A percentile compares a stretch with the other conserved stretches of the same genome.
These are phyloP conservation scores for Eurytoma californica DNA, from an alignment of 2,888 invertebrate species.

Conservation along the genomic window DNA sequence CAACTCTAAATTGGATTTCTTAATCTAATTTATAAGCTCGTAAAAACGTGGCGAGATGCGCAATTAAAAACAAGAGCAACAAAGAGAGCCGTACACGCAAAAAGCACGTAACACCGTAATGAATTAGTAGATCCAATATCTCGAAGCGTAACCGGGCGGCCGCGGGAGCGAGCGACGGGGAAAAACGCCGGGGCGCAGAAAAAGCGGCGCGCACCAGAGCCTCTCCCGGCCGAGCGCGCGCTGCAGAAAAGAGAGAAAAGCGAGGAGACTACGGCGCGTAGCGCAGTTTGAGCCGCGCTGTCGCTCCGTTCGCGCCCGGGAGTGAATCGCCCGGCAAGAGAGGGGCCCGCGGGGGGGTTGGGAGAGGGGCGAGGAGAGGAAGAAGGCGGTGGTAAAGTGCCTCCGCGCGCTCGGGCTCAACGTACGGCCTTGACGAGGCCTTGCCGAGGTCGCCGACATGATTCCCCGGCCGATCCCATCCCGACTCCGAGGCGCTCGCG, in stretches of 20 bases:
- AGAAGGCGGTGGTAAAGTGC: conserved; percentile 57
- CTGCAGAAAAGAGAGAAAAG: conserved; percentile 1
- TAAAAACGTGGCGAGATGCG: neutral
- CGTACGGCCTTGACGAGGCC: conserved; percentile 74
- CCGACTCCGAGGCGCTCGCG: conserved; percentile 13
- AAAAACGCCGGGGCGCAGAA: neutral
- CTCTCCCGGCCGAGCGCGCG: too few relatives aligned
- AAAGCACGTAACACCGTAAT: neutral
- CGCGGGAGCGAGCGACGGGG: neutral
- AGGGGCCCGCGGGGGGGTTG: neutral
- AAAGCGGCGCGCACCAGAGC: neutral
- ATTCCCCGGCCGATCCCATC: conserved; percentile 58
- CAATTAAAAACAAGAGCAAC: neutral
- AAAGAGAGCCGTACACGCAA: neutral
- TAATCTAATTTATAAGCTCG: too few relatives aligned
- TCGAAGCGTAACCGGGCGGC: too few relatives aligned
- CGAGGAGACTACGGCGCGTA: neutral
- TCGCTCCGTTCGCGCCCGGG: neutral
- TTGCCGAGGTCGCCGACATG: conserved; percentile 74
- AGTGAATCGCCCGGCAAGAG: neutral
- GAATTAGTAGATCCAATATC: conserved; percentile 5
- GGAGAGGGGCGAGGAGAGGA: conserved; percentile 49
- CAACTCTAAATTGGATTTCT: too few relatives aligned
- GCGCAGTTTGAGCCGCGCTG: neutral
- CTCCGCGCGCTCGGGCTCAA: conserved; percentile 68